Percentiles rank a stretch among this genome's conserved stretches.
phyloP scores from a whole-genome alignment of 2,113 vertebrate genomes.

The Trogon surrucura region DNA sequence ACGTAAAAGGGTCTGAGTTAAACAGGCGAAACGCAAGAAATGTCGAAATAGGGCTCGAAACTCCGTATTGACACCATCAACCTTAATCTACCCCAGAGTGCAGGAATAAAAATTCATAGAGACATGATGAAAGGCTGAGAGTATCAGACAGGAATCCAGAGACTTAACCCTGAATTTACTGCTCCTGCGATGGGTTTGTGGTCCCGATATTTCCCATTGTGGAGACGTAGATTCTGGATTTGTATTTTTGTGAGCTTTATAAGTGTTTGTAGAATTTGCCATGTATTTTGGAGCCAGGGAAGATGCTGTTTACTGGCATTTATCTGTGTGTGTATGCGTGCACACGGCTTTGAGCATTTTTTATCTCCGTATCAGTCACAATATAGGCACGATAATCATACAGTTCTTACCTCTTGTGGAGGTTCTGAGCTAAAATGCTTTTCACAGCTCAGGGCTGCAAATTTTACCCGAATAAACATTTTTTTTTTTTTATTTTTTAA shows the following conservation, averaged over 20 bases:
- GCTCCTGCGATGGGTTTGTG: not conserved
- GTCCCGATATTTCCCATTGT: not conserved
- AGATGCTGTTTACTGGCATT: not conserved
- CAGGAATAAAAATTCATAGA: conserved; percentile 62
- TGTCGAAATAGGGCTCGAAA: not conserved
- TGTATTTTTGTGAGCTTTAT: not conserved
- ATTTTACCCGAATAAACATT: not conserved
- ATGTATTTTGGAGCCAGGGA: not conserved
- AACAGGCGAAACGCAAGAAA: not conserved
- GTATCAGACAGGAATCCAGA: conserved; percentile 19
- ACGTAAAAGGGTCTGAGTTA: conserved; percentile 18
- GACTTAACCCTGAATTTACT: conserved; percentile 50
- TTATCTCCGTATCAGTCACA: not conserved
- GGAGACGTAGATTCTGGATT: not conserved
- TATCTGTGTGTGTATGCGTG: not conserved
- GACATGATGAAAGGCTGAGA: conserved; percentile 60
- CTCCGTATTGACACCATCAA: conserved; percentile 27
- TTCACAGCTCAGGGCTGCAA: not conserved
- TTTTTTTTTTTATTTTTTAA: not conserved
- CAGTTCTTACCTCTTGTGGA: not conserved
- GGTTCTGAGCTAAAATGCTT: not conserved
- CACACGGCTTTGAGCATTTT: not conserved
- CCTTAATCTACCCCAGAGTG: conserved; percentile 59
- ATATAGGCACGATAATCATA: not conserved
- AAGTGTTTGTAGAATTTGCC: not conserved